Percentiles rank a stretch among this genome's conserved stretches.
Conservation (phyloP, 2,113 vertebrate species). For the Terrapene triunguis region DNA sequence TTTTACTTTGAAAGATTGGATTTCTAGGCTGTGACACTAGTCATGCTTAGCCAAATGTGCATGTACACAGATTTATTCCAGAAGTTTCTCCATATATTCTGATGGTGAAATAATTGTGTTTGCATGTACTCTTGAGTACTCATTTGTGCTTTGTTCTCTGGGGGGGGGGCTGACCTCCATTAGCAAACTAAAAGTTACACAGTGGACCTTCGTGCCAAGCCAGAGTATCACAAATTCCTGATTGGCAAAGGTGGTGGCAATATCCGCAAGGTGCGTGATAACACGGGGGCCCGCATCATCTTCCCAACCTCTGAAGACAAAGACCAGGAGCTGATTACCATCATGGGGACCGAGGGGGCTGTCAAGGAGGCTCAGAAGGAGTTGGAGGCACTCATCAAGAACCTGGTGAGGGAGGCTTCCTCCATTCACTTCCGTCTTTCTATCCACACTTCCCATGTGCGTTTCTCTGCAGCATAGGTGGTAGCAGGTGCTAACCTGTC, state of each 20-base stretch:
- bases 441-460: background rate
- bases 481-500: accelerated
- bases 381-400: constrained; percentile 93
- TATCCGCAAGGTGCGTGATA: constrained; percentile 97
- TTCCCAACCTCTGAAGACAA: constrained; percentile 94
- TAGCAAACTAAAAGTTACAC: constrained; percentile 98
- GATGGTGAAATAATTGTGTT: background rate
- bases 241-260: constrained; percentile 97
- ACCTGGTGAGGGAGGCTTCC: constrained; percentile 83
- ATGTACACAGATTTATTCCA: background rate
- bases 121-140: background rate
- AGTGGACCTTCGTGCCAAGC: constrained; percentile 93
- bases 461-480: accelerated
- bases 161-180: background rate
- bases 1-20: background rate
- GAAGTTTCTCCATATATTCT: accelerated
- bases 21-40: background rate
- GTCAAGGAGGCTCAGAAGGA: constrained; percentile 94
- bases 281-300: constrained; percentile 94
- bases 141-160: background rate
- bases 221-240: constrained; percentile 98
- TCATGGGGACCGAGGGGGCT: constrained; percentile 95
- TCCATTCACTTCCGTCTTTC: background rate
- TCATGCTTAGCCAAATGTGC: background rate
- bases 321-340: constrained; percentile 97